These are phyloP conservation scores for Hyperopisus bebe DNA, from an alignment of 2,113 vertebrate genomes.

Conservation along the genomic window DNA sequence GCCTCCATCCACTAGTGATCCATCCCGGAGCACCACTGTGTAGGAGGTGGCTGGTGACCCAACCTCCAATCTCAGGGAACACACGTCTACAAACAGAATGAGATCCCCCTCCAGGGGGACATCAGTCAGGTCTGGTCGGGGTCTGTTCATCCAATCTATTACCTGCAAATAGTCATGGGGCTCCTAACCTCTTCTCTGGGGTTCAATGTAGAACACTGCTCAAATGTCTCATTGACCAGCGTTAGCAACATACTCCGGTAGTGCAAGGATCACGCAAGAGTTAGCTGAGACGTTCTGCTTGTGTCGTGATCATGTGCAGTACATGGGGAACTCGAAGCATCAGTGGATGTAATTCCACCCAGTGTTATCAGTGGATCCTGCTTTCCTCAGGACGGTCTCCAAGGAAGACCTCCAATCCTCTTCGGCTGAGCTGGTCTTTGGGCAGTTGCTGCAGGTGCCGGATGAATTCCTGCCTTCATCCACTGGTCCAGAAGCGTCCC, in stretches of 20 bases:
- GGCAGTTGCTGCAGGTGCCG: background rate
- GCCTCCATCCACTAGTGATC: background rate
- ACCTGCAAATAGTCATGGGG: background rate
- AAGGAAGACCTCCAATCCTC: background rate
- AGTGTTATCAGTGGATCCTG: no score
- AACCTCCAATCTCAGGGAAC: background rate
- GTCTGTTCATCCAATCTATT: background rate
- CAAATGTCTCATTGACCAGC: background rate
- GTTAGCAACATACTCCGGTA: background rate
- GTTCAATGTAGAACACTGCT: background rate
- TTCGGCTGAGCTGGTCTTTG: slow-evolving; percentile 3
- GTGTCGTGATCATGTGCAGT: background rate
- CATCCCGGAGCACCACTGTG: background rate
- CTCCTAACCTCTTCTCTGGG: background rate
- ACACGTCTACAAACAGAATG: background rate
- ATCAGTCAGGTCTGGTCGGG: background rate
- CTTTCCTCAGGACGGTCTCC: background rate
- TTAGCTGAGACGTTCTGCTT: background rate
- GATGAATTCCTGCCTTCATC: background rate
- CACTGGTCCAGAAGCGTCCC: background rate
- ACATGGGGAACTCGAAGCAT: background rate
- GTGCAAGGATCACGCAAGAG: background rate
- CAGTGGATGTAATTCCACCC: background rate
- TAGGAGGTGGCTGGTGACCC: background rate
- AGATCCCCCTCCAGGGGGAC: background rate